These are phyloP conservation scores for Drepana arcuata DNA, from an alignment of 1,140 invertebrate species.

Conservation along the genomic window DNA sequence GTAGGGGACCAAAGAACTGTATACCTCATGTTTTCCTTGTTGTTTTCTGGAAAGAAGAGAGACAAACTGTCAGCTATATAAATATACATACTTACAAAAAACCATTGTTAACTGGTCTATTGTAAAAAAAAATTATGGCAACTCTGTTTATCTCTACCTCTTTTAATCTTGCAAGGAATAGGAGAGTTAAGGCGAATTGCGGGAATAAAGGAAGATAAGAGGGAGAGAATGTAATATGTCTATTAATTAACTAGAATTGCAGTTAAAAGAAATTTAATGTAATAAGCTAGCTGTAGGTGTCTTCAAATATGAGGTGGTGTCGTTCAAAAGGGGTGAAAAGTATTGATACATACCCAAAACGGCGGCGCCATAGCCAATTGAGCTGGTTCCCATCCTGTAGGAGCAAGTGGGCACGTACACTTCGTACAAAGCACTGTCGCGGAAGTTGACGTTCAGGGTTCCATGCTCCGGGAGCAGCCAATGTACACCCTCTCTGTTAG, in stretches of 20 bases:
- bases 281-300: too few relatives aligned
- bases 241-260: too few relatives aligned
- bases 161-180: too few relatives aligned
- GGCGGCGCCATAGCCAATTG: conserved; percentile 89
- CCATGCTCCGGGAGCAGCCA: conserved; percentile 13
- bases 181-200: too few relatives aligned
- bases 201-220: too few relatives aligned
- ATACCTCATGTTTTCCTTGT: conserved; percentile 38
- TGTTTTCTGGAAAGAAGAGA: conserved; percentile 43
- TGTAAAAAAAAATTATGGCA: too few relatives aligned
- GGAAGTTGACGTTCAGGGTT: conserved; percentile 18
- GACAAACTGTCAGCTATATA: conserved; percentile 4
- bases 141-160: too few relatives aligned
- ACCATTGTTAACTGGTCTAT: too few relatives aligned
- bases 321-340: too few relatives aligned
- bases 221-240: too few relatives aligned
- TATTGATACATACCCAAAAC: conserved; percentile 86
- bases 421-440: conserved; percentile 76
- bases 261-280: too few relatives aligned
- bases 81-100: conserved; percentile 1
- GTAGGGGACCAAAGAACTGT: conserved; percentile 62
- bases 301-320: too few relatives aligned
- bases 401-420: conserved; percentile 93
- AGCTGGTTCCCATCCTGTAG: conserved; percentile 90
- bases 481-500: conserved; percentile 27